Evolutionary conservation across 1,140 invertebrate species (phyloP).

Genomic region (Acromyrmex heyeri): DNA sequence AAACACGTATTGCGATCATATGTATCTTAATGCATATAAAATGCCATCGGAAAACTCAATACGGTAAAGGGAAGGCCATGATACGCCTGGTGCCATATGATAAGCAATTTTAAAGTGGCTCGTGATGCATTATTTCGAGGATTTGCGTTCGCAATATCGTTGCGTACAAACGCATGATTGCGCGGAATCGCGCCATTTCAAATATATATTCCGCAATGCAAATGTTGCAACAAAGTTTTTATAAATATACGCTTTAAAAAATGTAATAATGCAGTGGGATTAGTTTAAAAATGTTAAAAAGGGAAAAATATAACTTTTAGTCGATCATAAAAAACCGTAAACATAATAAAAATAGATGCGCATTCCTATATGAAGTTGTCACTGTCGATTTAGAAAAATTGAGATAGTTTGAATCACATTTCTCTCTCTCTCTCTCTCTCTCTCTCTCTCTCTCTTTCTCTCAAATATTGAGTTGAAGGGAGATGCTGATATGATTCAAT

Average conservation of each 20-base stretch:
- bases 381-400: too few species aligned
- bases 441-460: too few species aligned
- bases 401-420: too few species aligned
- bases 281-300: not conserved
- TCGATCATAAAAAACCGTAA: too few species aligned
- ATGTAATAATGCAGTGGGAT: not conserved
- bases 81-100: conserved; percentile 37
- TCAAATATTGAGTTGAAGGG: too few species aligned
- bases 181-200: not conserved
- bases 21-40: conserved; percentile 45
- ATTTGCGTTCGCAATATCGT: conserved; percentile 28
- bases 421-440: too few species aligned
- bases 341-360: too few species aligned
- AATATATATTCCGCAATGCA: not conserved
- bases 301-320: not conserved
- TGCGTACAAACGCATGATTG: not conserved
- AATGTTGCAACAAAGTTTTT: not conserved
- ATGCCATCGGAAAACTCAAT: conserved; percentile 13
- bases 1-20: conserved; percentile 24
- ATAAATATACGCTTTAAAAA: not conserved
- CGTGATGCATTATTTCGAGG: not conserved
- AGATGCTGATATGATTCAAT: too few species aligned
- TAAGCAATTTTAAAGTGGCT: conserved; percentile 53
- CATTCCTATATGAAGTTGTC: too few species aligned
- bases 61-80: not conserved